Evolutionary conservation across 1,140 invertebrate genomes (phyloP).

Genomic region (Diuraphis noxia): DNA sequence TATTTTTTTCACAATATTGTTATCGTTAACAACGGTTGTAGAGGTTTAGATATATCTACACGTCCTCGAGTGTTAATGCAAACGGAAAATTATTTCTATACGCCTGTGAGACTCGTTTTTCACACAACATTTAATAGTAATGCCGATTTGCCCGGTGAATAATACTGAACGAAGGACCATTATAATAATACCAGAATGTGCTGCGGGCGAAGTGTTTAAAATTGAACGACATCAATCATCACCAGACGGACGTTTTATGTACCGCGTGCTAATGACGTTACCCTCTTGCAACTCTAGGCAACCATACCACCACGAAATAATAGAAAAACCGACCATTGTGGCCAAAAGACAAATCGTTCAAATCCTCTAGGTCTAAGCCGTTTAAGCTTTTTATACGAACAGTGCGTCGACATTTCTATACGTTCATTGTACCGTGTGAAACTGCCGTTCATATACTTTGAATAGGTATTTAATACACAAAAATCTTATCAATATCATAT

Average conservation of each 20-base stretch:
- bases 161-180: not conserved
- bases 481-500: not conserved
- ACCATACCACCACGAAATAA: not conserved
- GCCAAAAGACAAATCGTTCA: slow-evolving; percentile 6
- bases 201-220: not conserved
- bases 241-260: slow-evolving; percentile 4
- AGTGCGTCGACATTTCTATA: not conserved
- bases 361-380: not conserved
- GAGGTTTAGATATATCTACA: not conserved
- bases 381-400: not conserved
- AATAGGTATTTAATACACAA: not conserved
- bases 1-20: not conserved
- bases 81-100: not conserved
- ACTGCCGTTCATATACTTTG: not conserved
- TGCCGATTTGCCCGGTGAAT: not conserved
- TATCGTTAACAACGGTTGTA: not conserved
- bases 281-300: not conserved
- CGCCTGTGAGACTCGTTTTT: not conserved
- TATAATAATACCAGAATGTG: not conserved
- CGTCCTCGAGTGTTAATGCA: not conserved
- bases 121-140: not conserved
- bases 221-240: slow-evolving; percentile 43
- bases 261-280: slow-evolving; percentile 13
- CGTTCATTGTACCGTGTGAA: not conserved
- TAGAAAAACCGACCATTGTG: not conserved